These are phyloP conservation scores for Cryptus armator DNA, from an alignment of 2,888 invertebrate species.

Conservation along the genomic window DNA sequence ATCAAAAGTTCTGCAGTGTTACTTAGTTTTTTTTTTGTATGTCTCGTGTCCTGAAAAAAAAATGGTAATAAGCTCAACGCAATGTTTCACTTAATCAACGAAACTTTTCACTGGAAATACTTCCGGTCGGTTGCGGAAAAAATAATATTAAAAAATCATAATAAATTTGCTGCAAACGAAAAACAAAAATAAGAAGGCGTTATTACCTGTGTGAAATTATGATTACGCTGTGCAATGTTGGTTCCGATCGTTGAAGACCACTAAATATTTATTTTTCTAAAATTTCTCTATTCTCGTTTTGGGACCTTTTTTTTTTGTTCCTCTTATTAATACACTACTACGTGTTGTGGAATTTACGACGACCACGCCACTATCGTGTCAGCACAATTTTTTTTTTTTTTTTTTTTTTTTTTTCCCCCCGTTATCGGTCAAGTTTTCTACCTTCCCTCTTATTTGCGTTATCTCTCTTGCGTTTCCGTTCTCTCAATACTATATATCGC, in stretches of 20 bases:
- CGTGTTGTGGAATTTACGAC: conserved; percentile 42
- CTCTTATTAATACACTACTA: conserved; percentile 32
- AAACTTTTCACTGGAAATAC: background rate
- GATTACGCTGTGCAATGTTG: conserved; percentile 19
- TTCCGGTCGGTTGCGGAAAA: background rate
- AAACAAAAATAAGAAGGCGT: background rate
- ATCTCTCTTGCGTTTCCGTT: background rate
- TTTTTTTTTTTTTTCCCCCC: conserved; percentile 9
- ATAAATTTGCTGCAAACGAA: background rate
- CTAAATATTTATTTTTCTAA: conserved; percentile 45
- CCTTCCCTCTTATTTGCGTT: background rate
- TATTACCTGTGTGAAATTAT: conserved; percentile 8
- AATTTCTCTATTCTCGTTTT: conserved; percentile 34
- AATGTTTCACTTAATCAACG: background rate
- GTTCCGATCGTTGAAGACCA: conserved; percentile 35
- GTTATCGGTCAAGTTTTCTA: conserved; percentile 26
- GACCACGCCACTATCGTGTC: conserved; percentile 48
- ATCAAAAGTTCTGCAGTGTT: background rate
- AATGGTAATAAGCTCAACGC: background rate
- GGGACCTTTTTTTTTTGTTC: conserved; percentile 30
- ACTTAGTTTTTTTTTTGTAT: background rate
- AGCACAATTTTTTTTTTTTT: conserved; percentile 39
- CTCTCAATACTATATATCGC: conserved; percentile 26
- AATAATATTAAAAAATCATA: background rate
- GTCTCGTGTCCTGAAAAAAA: background rate